Base-by-base conservation (phyloP, 2,888 invertebrate genomes). In the Patella ulyssiponensis region DNA sequence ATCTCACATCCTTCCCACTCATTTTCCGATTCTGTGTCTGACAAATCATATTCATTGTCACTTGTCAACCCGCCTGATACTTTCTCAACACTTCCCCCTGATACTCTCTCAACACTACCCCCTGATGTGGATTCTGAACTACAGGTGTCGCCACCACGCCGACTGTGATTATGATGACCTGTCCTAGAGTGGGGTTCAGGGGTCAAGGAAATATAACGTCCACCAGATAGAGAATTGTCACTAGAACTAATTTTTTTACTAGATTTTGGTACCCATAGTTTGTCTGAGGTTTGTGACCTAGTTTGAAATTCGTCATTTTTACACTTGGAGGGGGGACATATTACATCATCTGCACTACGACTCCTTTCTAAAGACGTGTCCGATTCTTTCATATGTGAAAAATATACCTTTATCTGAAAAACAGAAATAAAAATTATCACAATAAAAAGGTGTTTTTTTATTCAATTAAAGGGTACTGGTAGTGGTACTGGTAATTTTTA, bases 1-100 rank as follows among this genome's bases (percentile, higher is more conserved):
- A 85, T 84, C 73, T 88, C 88, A 79, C 85, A 84, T 11, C 87
- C 88, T 20, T 86, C 86, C 89, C 89, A 89, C 73, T 89, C 89
- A 80, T 87, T 85, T 52, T 89, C 89, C 1, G 86, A 85, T 51
- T 89, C 88, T 0, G 87, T 86, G 74, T 88, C 88, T 2, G 89
- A 89, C 51, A 89, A 82, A 71, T 88, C 85, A 64, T 88, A 88
- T 17, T 86, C 85, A 51, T 70, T 56, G 23, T 64, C 64, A 64
- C 64, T 64, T 23, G 64, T 64, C 20, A 64, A 20, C 20, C 64
- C n/a, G 2, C 20, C 20, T 15, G 76, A 78, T 44, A 88, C 86
- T 78, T 83, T 86, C 70, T 87, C 88, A 81, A 85, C 84, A 69
- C 69, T 77, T 12, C 77, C 71, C n/a, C 77, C 78, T 20, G 83